Base-by-base conservation (phyloP, 2,888 invertebrate genomes). In the Ophion ventricosus region DNA sequence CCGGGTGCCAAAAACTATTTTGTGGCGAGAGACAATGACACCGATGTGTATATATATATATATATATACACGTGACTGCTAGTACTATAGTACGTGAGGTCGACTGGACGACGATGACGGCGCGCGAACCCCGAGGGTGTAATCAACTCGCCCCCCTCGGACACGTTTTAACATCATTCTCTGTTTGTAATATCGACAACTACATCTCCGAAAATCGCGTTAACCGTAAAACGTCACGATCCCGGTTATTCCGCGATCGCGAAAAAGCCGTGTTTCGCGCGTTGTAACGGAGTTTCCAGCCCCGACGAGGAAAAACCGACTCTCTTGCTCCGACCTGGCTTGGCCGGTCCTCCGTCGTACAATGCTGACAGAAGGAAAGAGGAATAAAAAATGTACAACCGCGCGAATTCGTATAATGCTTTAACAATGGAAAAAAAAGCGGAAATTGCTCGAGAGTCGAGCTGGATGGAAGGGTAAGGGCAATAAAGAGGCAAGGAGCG, bases 1-100 rank as follows among this genome's bases (percentile, higher is more conserved):
- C 54, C 25, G 67, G 66, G 67, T 76, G 83, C 76, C 83, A 83
- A 83, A 80, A 80, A 80, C 61, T 73, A 73, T 72, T 80, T 63
- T 66, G 59, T 40, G 72, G 80, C 59, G 59, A 59, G 59, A 59
- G 64, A 49, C 73, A 69, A 72, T 43, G 63, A 59, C 63, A 40
- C 49, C 49, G 61, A 63, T 63, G 49, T 74, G 17, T 49, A 17
- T 49, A 49, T 14, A 14, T 35, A 35, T 49, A 17, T 49, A 49
- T 14, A 49, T 49, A 49, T 3, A 29, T 63, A 54, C 61, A 63
- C 49, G 73, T 73, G 20, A 43, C 49, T n/a, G 63, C 40, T 26
- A n/a, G 17, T 49, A 20, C 25, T 67, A 25, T 8, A n/a, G 63
- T 25, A 29, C 29, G 63, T 26, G 25, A 26, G 5, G 8, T 14